A percentile compares a stretch with the other conserved stretches of the same genome.
Conservation (phyloP, 1,140 invertebrate genomes). For the Drosophila lowei region DNA sequence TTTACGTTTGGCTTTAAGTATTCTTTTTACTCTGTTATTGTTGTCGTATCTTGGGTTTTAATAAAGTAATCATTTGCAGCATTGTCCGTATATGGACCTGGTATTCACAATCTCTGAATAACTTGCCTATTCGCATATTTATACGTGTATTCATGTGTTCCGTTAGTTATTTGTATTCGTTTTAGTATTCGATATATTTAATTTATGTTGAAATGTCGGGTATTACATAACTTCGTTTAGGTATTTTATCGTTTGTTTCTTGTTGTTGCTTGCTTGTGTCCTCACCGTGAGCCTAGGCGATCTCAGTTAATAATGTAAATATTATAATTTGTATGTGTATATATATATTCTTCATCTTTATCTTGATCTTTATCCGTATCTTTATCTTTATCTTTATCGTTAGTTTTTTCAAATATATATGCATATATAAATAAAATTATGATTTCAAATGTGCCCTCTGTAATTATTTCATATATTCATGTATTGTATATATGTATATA, state of each 20-base stretch:
- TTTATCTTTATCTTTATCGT: conserved; percentile 30
- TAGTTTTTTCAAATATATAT: conserved; percentile 51
- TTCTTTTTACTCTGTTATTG: conserved; percentile 44
- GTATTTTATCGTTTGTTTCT: conserved; percentile 36
- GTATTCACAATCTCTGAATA: conserved; percentile 59
- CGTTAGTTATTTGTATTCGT: conserved; percentile 39
- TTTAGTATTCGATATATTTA: conserved; percentile 35
- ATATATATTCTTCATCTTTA: conserved; percentile 47
- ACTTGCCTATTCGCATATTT: conserved; percentile 48
- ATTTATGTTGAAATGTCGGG: conserved; percentile 24
- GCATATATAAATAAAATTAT: conserved; percentile 63
- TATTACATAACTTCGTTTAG: conserved; percentile 37
- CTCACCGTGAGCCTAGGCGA: conserved; percentile 21
- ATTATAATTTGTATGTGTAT: conserved; percentile 56
- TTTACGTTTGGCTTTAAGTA: conserved; percentile 40
- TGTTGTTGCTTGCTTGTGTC: conserved; percentile 26
- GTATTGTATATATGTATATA: conserved; percentile 9
- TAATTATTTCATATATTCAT: conserved; percentile 45
- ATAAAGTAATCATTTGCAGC: conserved; percentile 81
- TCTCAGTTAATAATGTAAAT: conserved; percentile 53
- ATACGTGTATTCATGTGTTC: conserved; percentile 27
- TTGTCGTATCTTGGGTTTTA: conserved; percentile 54
- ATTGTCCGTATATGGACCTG: conserved; percentile 61
- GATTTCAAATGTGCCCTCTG: conserved; percentile 58
- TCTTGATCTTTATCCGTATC: conserved; percentile 47